phyloP scores from a whole-genome alignment of 2,113 vertebrate genomes.

The Nesogale talazaci region DNA sequence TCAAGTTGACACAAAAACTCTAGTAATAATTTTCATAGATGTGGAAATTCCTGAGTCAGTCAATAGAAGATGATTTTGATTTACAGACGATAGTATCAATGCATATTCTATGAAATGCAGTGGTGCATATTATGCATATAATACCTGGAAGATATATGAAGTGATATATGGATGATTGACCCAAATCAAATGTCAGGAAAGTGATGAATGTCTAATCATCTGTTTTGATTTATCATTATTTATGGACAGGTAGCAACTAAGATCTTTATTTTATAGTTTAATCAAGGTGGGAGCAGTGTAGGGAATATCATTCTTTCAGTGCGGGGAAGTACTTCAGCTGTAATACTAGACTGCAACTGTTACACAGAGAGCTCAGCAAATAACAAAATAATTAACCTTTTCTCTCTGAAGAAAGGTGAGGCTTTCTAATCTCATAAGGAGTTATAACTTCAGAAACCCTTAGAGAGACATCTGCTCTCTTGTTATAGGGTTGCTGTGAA shows the following conservation, averaged over 20 bases:
- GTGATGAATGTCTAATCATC: conserved; percentile 38
- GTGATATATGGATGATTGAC: conserved; percentile 14
- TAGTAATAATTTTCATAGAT: not conserved
- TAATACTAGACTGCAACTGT: not conserved
- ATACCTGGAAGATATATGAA: conserved; percentile 52
- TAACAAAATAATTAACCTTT: not conserved
- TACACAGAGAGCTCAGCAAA: not conserved
- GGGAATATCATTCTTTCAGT: not conserved
- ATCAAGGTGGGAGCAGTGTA: conserved; percentile 44
- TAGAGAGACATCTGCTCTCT: no score
- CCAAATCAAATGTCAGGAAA: conserved; percentile 9
- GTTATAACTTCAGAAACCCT: no score
- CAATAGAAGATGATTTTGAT: conserved; percentile 37
- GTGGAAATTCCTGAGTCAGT: not conserved
- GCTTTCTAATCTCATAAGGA: no score
- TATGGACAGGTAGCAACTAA: not conserved
- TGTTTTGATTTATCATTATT: conserved; percentile 48
- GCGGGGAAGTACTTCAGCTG: not conserved
- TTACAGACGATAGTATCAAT: conserved; percentile 24
- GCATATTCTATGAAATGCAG: conserved; percentile 17
- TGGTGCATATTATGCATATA: not conserved
- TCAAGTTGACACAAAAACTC: not conserved
- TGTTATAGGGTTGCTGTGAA: no score
- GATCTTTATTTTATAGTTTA: conserved; percentile 46
- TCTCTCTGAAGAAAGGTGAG: no score